Base-by-base conservation (phyloP, 2,113 vertebrate genomes). In the Spheniscus mendiculus region DNA sequence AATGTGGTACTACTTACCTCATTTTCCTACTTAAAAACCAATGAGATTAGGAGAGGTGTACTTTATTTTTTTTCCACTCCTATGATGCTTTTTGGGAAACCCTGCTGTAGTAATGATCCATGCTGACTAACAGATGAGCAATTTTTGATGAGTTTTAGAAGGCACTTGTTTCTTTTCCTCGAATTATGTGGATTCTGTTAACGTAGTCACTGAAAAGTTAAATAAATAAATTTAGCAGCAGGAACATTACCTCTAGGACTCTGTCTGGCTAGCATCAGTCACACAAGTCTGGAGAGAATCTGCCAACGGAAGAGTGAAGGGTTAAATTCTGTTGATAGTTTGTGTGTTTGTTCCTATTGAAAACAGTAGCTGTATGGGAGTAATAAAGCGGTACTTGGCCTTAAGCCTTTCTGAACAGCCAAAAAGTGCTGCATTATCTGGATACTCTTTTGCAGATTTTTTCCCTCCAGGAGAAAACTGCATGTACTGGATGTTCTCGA, bases 281-380 rank as follows among this genome's bases (percentile, higher is more conserved):
- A 40, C 50, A 49, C 2, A 22, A 70, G 6, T 61, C 73, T 65
- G 59, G 63, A 92, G 20, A 74, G 15, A 87, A 38, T 81, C 80
- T 81, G 73, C 38, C 32, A 25, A 36, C 1, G 4, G 66, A 81
- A 49, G 13, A 89, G 10, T 3, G 0, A 93, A 87, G 79, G n/a
- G 76, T 95, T 96, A 96, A 95, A 66, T 71, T 81, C 45, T 65
- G 53, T 79, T 89, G 27, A 61, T 69, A 65, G 49, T 74, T 82
- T 70, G 8, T 93, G 61, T 59, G 40, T 69, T 93, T 90, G 62
- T 42, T 94, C 26, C 63, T 45, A 15, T 42, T 93, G 83, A 83
- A 82, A 94, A 85, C 50, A 77, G 87, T 90, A 94, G 70, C 84
- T 94, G 13, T 74, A n/a, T 71, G 47, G 67, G 56, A 87, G 49